Percentiles rank a stretch among this genome's conserved stretches.
Conservation (phyloP, 2,113 vertebrate species). For the Microtus montanus region DNA sequence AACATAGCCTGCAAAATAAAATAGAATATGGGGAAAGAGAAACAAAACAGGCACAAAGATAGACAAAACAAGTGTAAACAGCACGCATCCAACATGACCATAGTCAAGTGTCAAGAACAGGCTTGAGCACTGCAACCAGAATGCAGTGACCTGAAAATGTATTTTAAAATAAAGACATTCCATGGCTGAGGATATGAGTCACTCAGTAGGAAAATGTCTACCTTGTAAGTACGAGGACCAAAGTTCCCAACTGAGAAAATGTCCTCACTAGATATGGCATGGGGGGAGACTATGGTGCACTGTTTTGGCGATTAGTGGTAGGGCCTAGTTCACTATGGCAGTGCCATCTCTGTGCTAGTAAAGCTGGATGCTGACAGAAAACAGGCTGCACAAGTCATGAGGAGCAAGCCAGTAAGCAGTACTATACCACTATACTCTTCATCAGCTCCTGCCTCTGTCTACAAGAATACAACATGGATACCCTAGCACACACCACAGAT, state of each 20-base stretch:
- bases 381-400: background rate
- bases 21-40: background rate
- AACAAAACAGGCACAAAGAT: background rate
- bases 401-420: background rate
- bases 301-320: background rate
- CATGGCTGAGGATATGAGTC: background rate
- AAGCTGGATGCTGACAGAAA: no score
- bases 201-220: background rate
- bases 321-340: background rate
- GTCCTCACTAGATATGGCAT: background rate
- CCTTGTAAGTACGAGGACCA: no score
- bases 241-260: background rate
- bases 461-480: background rate
- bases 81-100: background rate
- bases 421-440: background rate
- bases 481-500: background rate
- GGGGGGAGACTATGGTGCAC: background rate
- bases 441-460: background rate
- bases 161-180: background rate
- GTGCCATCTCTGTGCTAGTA: no score
- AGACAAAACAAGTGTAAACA: background rate
- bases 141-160: background rate
- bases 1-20: background rate
- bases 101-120: background rate
- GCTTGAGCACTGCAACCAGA: background rate